Evolutionary conservation across 1,140 invertebrate genomes (phyloP).

Genomic region (Nasonia vitripennis): DNA sequence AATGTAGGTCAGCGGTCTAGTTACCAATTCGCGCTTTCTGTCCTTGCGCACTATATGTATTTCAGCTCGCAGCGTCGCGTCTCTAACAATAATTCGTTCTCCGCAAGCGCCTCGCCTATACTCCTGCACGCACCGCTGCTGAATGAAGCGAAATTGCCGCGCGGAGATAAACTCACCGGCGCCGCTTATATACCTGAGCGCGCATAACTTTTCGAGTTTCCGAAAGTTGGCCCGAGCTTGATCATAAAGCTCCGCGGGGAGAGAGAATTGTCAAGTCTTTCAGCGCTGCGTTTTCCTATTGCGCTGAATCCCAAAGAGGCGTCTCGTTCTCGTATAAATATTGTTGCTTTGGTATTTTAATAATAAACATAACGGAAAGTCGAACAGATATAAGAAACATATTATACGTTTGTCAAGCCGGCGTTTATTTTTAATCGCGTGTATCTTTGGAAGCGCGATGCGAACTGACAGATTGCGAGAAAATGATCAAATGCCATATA

Average conservation of each 20-base stretch:
- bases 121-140: background rate
- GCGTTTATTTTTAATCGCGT: background rate
- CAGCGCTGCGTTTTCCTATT: too few relatives aligned
- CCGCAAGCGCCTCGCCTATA: background rate
- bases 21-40: constrained; percentile 46
- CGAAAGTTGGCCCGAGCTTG: background rate
- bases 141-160: constrained; percentile 27
- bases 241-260: background rate
- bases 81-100: constrained; percentile 26
- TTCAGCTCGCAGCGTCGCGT: background rate
- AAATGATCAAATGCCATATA: background rate
- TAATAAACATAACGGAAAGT: too few relatives aligned
- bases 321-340: too few relatives aligned
- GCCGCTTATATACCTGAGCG: background rate
- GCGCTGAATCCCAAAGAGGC: too few relatives aligned
- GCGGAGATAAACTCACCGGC: constrained; percentile 1
- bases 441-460: background rate
- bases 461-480: background rate
- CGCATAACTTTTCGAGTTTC: background rate
- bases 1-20: constrained; percentile 54
- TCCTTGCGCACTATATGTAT: constrained; percentile 29
- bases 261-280: too few relatives aligned
- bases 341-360: too few relatives aligned
- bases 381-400: background rate
- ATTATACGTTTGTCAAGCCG: background rate